A percentile compares a stretch with the other conserved stretches of the same genome.
Conservation (phyloP, 2,888 invertebrate species). For the Ptychoptera albimana region DNA sequence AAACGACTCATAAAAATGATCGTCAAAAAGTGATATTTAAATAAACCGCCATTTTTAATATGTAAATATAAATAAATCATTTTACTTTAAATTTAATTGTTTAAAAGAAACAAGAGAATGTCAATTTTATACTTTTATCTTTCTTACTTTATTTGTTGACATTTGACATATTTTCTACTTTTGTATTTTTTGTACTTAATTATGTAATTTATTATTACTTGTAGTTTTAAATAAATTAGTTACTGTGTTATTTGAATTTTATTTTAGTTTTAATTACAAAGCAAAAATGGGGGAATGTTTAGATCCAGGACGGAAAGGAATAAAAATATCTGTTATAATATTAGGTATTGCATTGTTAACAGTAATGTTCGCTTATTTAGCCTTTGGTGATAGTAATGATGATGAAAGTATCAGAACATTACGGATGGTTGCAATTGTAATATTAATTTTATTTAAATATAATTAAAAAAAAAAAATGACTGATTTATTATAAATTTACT, state of each 20-base stretch:
- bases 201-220: conserved; percentile 3
- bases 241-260: conserved; percentile 8
- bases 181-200: not conserved
- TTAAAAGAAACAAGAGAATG: no score
- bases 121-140: no score
- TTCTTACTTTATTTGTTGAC: no score
- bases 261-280: no score
- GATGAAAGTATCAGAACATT: conserved; percentile 23
- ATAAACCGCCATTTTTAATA: no score
- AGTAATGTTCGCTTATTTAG: conserved; percentile 26
- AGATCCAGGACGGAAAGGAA: conserved; percentile 14
- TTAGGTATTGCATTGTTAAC: conserved; percentile 23
- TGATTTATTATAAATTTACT: not conserved
- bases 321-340: conserved; percentile 25
- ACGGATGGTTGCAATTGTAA: conserved; percentile 28
- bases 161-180: no score
- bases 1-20: not conserved
- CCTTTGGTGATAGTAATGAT: conserved; percentile 27
- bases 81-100: no score
- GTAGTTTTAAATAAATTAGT: conserved; percentile 2
- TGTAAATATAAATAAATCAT: no score
- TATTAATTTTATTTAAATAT: no score
- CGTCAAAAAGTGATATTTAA: no score
- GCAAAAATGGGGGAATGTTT: conserved; percentile 1
- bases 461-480: not conserved